A percentile compares a stretch with the other conserved stretches of the same genome.
phyloP scores from a whole-genome alignment of 2,888 invertebrate genomes.

The Platyscelio sp. region DNA sequence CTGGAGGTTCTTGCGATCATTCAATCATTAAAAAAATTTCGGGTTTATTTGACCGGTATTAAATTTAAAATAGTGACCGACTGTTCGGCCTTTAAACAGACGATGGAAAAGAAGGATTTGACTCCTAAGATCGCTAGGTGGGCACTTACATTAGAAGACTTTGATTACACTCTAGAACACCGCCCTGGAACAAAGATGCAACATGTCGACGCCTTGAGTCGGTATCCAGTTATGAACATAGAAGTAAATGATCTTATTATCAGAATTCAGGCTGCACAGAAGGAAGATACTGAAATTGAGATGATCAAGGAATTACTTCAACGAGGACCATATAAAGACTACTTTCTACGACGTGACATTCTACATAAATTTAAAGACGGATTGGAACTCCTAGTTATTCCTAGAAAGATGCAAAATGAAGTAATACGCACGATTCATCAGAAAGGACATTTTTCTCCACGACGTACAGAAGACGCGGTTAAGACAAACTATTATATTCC shows the following conservation, averaged over 20 bases:
- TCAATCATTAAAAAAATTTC: slow-evolving; percentile 67
- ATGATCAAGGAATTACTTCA: slow-evolving; percentile 22
- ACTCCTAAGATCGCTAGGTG: slow-evolving; percentile 46
- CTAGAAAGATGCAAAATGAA: slow-evolving; percentile 28
- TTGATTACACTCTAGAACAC: slow-evolving; percentile 38
- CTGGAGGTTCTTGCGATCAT: slow-evolving; percentile 72
- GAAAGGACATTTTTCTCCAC: slow-evolving; percentile 18
- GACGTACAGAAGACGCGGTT: neutral
- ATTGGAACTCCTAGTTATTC: slow-evolving; percentile 24
- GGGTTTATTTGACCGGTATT: slow-evolving; percentile 46
- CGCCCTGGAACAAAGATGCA: slow-evolving; percentile 9
- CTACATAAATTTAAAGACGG: slow-evolving; percentile 38
- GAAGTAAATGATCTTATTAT: neutral
- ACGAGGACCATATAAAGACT: slow-evolving; percentile 36
- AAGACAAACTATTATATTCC: neutral
- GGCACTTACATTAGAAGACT: slow-evolving; percentile 45
- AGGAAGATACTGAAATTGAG: slow-evolving; percentile 26
- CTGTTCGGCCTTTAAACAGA: slow-evolving; percentile 50
- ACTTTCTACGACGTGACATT: slow-evolving; percentile 6
- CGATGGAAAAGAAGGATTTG: slow-evolving; percentile 58
- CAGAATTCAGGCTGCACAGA: slow-evolving; percentile 35
- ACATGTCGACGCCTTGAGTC: slow-evolving; percentile 62
- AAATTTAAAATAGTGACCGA: slow-evolving; percentile 59
- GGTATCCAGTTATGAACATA: slow-evolving; percentile 5
- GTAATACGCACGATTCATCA: neutral